Evolutionary conservation across 2,797 vertebrate genomes (phyloP), one percentile per base, ranked within the genome.

Genomic region (Silurus aristotelis): DNA sequence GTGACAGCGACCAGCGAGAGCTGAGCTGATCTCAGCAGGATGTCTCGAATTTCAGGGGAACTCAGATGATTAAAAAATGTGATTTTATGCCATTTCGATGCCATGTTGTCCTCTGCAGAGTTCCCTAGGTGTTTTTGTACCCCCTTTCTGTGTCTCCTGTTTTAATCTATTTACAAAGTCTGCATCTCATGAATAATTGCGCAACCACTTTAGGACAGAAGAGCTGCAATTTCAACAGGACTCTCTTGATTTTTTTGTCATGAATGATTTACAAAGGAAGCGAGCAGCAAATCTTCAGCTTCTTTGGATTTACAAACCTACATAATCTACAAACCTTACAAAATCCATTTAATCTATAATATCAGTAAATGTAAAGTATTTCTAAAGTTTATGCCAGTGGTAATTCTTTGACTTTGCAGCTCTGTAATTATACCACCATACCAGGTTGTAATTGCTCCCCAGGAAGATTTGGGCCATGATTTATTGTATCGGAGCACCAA

Each of bases 121-220:
- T 81, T 83, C 75, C 80, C 76, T 67, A 72, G 86, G 72, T 88
- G 85, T 80, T 84, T 75, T 78, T 52, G 6, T 72, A 10, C n/a
- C 76, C 75, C n/a, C 68, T 73, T 83, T 85, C 85, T 83, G 68
- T 84, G 48, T 79, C 66, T 84, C 77, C 85, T 80, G 80, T 87
- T 89, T 86, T 90, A 90, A 90, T 90, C 88, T 88, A 85, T 90
- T 90, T 90, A 89, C 86, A 86, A 89, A 85, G 90, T 89, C 86
- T 86, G 82, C 79, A 87, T 68, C 83, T 89, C 76, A 94, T 95
- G 85, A 94, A 95, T 94, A 92, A 95, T 95, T 94, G 91, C 94
- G 92, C 86, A 72, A 83, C 87, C 87, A 91, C 92, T 93, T 93
- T 89, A 86, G 89, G 91, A 92, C 90, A 91, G 89, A 93, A 93